These are phyloP conservation scores for Smittia sp. DNA, from an alignment of 2,888 invertebrate species.

Conservation along the genomic window DNA sequence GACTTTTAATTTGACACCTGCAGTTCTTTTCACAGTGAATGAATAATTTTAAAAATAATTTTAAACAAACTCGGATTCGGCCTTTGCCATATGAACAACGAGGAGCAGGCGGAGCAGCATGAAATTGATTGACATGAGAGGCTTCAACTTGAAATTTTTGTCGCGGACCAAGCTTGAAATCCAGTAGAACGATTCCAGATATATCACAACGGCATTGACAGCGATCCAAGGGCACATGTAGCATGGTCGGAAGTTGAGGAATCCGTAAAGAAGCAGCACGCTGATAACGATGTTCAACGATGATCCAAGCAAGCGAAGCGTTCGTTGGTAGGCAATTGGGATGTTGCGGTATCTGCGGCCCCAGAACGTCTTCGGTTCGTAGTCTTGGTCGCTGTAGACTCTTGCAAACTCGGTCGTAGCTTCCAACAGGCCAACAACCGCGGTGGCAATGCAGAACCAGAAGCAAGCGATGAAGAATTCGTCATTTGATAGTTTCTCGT, in stretches of 20 bases:
- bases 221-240: slow-evolving; percentile 17
- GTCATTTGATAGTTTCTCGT: not conserved
- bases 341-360: not conserved
- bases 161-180: not conserved
- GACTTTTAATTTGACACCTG: not conserved
- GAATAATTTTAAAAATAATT: not conserved
- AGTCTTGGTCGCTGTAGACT: not conserved
- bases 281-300: not conserved
- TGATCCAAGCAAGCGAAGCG: slow-evolving; percentile 4
- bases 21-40: too few species aligned
- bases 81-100: not conserved
- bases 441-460: slow-evolving; percentile 7
- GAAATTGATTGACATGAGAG: not conserved
- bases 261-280: not conserved
- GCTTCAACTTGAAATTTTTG: not conserved
- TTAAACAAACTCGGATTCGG: not conserved
- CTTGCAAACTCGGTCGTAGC: not conserved
- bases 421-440: not conserved
- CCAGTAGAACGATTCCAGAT: slow-evolving; percentile 17
- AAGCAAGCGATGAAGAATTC: not conserved
- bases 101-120: not conserved
- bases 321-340: not conserved
- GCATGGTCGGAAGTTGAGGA: not conserved
- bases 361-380: slow-evolving; percentile 12
- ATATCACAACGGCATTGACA: not conserved